phyloP scores from a whole-genome alignment of 2,113 vertebrate species.

The Pimephales promelas region DNA sequence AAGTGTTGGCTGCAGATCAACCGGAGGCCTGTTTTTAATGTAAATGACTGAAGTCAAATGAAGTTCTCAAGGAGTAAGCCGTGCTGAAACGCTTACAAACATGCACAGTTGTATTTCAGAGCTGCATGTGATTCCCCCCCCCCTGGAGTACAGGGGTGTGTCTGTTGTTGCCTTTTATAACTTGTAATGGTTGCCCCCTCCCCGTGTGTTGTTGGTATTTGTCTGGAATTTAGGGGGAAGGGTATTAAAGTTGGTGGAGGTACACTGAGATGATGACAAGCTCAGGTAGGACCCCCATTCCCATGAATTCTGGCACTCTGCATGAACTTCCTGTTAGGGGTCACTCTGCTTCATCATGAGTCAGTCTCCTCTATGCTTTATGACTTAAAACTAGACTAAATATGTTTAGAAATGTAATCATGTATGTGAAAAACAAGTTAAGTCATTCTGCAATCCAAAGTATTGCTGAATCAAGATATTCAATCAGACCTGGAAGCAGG shows the following conservation, averaged over 20 bases:
- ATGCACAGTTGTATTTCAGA: conserved; percentile 31
- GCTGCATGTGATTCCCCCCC: background rate
- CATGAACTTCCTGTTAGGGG: background rate
- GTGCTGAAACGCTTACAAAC: background rate
- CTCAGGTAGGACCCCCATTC: conserved; percentile 35
- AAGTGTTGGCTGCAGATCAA: background rate
- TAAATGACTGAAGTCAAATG: background rate
- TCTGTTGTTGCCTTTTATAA: conserved; percentile 48
- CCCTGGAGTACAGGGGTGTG: conserved; percentile 39
- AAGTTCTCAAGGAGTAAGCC: background rate
- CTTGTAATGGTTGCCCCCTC: conserved; percentile 20
- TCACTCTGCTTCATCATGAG: background rate
- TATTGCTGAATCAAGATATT: background rate
- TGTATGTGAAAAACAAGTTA: background rate
- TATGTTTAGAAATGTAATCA: background rate
- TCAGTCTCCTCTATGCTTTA: background rate
- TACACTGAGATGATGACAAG: background rate
- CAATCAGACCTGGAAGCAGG: background rate
- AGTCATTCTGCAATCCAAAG: background rate
- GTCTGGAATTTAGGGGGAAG: conserved; percentile 35
- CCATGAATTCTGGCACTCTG: background rate
- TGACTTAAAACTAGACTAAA: background rate
- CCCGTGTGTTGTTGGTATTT: conserved; percentile 47
- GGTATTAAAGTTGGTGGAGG: background rate
- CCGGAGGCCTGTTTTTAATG: background rate